Evolutionary conservation across 2,888 invertebrate genomes (phyloP).

Genomic region (Ophraella communa): DNA sequence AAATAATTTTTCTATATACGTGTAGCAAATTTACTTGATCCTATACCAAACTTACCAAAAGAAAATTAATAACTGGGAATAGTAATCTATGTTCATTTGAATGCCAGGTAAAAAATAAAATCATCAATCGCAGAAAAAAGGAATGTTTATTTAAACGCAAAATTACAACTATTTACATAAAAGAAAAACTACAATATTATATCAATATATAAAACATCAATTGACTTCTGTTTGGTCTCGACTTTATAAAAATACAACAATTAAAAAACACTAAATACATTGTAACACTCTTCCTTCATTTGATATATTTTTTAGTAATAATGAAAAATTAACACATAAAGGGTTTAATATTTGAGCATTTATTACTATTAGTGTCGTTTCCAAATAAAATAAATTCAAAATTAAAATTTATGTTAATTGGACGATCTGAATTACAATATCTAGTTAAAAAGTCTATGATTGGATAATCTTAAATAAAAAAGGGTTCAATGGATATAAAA

Average conservation of each 20-base stretch:
- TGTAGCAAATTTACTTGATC: too few relatives aligned
- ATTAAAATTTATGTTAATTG: too few relatives aligned
- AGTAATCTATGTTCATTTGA: not conserved
- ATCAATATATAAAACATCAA: constrained; percentile 22
- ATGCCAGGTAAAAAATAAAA: not conserved
- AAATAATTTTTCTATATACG: too few relatives aligned
- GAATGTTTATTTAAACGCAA: constrained; percentile 31
- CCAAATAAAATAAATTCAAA: not conserved
- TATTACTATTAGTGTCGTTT: not conserved
- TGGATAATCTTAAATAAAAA: too few relatives aligned
- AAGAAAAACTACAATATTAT: constrained; percentile 29
- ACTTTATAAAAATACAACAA: constrained; percentile 31
- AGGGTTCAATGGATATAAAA: too few relatives aligned
- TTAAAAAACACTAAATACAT: constrained; percentile 7
- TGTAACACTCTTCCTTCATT: constrained; percentile 14
- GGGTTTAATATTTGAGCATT: not conserved
- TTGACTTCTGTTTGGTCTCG: constrained; percentile 28
- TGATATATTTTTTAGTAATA: not conserved
- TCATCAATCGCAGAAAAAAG: not conserved
- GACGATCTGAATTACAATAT: too few relatives aligned
- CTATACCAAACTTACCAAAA: too few relatives aligned
- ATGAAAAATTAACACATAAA: not conserved
- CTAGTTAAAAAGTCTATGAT: too few relatives aligned
- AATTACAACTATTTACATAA: constrained; percentile 21
- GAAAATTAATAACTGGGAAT: too few relatives aligned